Conservation (phyloP, 1,140 invertebrate genomes). For the Drosophila albomicans region DNA sequence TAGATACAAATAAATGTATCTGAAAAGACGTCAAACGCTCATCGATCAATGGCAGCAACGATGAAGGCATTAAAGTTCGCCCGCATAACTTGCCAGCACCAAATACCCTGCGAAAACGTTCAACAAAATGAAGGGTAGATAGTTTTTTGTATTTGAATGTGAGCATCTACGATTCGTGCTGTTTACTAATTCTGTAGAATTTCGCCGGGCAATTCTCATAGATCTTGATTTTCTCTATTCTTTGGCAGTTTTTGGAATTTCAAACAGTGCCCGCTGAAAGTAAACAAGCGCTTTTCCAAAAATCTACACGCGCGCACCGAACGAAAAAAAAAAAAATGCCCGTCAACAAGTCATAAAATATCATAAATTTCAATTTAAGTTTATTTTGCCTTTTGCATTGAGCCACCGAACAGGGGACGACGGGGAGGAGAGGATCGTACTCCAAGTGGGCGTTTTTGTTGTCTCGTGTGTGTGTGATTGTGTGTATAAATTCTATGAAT, state of each 20-base stretch:
- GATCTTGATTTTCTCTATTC: slow-evolving; percentile 42
- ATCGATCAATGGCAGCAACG: slow-evolving; percentile 52
- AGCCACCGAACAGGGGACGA: slow-evolving; percentile 15
- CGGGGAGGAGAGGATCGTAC: neutral
- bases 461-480: slow-evolving; percentile 39
- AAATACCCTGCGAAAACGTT: slow-evolving; percentile 21
- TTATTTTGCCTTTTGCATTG: slow-evolving; percentile 72
- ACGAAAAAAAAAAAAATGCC: slow-evolving; percentile 41
- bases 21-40: slow-evolving; percentile 52
- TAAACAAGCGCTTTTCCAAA: slow-evolving; percentile 44
- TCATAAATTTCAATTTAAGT: slow-evolving; percentile 84
- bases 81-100: slow-evolving; percentile 29
- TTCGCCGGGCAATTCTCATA: slow-evolving; percentile 31
- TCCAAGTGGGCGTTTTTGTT: slow-evolving; percentile 70
- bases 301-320: slow-evolving; percentile 29
- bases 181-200: slow-evolving; percentile 1
- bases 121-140: neutral
- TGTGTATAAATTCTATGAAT: slow-evolving; percentile 81
- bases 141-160: neutral
- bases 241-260: slow-evolving; percentile 40
- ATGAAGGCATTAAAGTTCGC: slow-evolving; percentile 43
- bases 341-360: slow-evolving; percentile 82
- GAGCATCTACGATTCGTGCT: neutral
- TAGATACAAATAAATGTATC: slow-evolving; percentile 24
- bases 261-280: slow-evolving; percentile 45